phyloP scores from a whole-genome alignment of 1,140 invertebrate species.

The Drosophila orena region DNA sequence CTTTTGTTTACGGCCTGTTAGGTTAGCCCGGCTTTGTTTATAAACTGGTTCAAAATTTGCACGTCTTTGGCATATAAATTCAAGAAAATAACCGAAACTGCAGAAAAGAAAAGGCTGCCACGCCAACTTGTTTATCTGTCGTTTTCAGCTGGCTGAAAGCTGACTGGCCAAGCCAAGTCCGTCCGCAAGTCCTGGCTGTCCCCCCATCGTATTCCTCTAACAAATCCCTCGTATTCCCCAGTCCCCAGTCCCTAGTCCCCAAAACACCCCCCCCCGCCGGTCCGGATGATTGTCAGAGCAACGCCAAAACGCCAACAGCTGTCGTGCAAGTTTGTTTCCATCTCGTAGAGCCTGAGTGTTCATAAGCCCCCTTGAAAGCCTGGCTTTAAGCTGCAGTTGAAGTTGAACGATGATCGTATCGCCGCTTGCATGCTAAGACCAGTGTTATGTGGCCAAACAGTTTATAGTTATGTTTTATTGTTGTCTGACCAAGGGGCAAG shows the following conservation, averaged over 20 bases:
- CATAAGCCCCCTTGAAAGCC: neutral
- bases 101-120: slow-evolving; percentile 28
- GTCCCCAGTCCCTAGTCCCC: neutral
- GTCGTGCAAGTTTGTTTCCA: slow-evolving; percentile 66
- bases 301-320: slow-evolving; percentile 78
- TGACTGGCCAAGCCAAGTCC: slow-evolving; percentile 34
- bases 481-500: slow-evolving; percentile 13
- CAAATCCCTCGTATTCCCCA: neutral
- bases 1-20: slow-evolving; percentile 58
- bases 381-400: slow-evolving; percentile 3
- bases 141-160: slow-evolving; percentile 65
- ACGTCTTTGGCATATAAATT: slow-evolving; percentile 75
- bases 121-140: slow-evolving; percentile 73
- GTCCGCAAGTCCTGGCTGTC: slow-evolving; percentile 33
- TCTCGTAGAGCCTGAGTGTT: slow-evolving; percentile 26
- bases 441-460: slow-evolving; percentile 43
- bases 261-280: neutral
- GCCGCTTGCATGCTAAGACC: slow-evolving; percentile 52
- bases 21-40: slow-evolving; percentile 63
- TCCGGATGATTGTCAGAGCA: slow-evolving; percentile 57
- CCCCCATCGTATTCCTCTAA: slow-evolving; percentile 33
- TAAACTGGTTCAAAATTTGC: slow-evolving; percentile 80
- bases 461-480: slow-evolving; percentile 70
- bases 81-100: slow-evolving; percentile 39
- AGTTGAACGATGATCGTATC: slow-evolving; percentile 41